phyloP scores from a whole-genome alignment of 2,888 invertebrate genomes.

The Tholera decimalis region DNA sequence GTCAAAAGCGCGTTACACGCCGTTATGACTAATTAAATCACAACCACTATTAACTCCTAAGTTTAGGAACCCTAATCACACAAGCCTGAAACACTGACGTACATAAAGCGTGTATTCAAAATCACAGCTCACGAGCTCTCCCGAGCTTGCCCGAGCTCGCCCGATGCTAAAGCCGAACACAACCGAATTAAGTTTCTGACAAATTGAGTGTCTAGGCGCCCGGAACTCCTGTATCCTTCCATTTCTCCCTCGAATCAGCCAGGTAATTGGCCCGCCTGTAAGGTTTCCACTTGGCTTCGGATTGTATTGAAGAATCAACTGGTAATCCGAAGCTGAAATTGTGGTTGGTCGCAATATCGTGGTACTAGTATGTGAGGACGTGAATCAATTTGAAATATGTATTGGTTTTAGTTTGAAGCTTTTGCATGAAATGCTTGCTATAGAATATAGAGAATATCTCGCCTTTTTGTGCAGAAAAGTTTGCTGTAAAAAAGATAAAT shows the following conservation, averaged over 20 bases:
- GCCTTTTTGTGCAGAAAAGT: background rate
- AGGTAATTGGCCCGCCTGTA: slow-evolving; percentile 50
- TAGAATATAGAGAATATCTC: background rate
- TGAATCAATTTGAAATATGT: slow-evolving; percentile 41
- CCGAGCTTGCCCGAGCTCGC: background rate
- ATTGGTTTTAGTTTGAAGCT: slow-evolving; percentile 1
- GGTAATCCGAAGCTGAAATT: slow-evolving; percentile 37
- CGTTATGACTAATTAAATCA: background rate
- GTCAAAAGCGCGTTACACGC: no score
- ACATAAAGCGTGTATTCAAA: slow-evolving; percentile 8
- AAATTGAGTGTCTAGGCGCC: slow-evolving; percentile 58
- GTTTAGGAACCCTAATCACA: background rate
- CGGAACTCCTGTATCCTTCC: slow-evolving; percentile 32
- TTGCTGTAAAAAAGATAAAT: background rate
- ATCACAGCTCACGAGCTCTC: slow-evolving; percentile 16
- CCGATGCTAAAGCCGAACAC: slow-evolving; percentile 35
- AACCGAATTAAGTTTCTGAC: slow-evolving; percentile 51
- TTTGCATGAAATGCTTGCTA: background rate
- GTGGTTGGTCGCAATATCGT: slow-evolving; percentile 37
- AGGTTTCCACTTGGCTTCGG: slow-evolving; percentile 43
- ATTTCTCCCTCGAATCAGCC: slow-evolving; percentile 38
- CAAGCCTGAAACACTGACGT: slow-evolving; percentile 1
- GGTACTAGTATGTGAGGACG: slow-evolving; percentile 35
- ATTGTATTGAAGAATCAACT: slow-evolving; percentile 53
- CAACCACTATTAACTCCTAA: background rate